Percentiles rank a stretch among this genome's conserved stretches.
phyloP scores from a whole-genome alignment of 2,888 invertebrate species.

The Stegophylla sp. region DNA sequence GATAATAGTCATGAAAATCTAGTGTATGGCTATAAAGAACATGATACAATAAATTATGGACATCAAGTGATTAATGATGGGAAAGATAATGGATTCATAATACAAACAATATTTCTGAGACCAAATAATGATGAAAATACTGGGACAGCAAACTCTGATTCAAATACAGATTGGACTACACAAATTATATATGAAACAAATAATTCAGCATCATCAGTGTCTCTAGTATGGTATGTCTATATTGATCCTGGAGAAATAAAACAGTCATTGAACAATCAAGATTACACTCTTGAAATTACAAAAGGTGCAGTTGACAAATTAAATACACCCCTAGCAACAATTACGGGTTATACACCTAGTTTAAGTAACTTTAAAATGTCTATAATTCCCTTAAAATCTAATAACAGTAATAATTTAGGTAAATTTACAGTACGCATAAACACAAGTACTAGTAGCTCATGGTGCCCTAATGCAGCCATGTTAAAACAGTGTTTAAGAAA shows the following conservation, averaged over 20 bases:
- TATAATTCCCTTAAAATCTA: slow-evolving; percentile 13
- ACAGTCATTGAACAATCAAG: background rate
- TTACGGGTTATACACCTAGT: slow-evolving; percentile 55
- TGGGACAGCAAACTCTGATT: background rate
- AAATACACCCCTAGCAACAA: slow-evolving; percentile 5
- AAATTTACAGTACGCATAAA: slow-evolving; percentile 13
- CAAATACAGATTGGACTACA: slow-evolving; percentile 81
- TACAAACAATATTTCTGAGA: slow-evolving; percentile 87
- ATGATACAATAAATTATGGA: slow-evolving; percentile 92
- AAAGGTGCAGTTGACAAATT: background rate
- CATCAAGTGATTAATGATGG: slow-evolving; percentile 84
- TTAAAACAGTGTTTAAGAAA: slow-evolving; percentile 37
- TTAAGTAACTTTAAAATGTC: slow-evolving; percentile 59
- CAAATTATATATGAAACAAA: slow-evolving; percentile 72
- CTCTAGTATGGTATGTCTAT: slow-evolving; percentile 46
- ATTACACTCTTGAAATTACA: slow-evolving; percentile 17
- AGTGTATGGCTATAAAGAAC: slow-evolving; percentile 82
- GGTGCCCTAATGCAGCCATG: slow-evolving; percentile 16
- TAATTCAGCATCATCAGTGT: slow-evolving; percentile 14
- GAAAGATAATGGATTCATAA: slow-evolving; percentile 69
- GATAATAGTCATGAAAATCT: slow-evolving; percentile 39
- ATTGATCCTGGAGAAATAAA: slow-evolving; percentile 48
- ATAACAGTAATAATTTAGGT: background rate
- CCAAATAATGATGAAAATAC: slow-evolving; percentile 79
- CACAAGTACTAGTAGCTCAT: slow-evolving; percentile 24